Base-by-base conservation (phyloP, 1,140 invertebrate genomes). In the Drosophila tani region DNA sequence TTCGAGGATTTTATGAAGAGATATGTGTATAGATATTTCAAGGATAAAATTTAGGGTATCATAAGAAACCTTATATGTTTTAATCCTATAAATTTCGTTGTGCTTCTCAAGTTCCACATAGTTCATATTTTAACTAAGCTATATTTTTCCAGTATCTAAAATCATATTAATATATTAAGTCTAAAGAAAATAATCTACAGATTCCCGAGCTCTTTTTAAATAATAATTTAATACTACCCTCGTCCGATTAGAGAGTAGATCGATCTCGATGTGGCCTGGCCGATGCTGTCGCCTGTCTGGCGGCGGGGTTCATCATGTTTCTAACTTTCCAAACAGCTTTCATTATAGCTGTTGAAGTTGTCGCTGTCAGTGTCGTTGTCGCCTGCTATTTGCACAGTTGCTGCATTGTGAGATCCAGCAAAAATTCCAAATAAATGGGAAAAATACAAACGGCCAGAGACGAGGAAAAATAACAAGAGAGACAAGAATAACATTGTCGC, bases 261-360 rank as follows among this genome's bases (percentile, higher is more conserved):
- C 55, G 79, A 82, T 82, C 82, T 75, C 51, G 35, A 56, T 64
- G 55, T 66, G 41, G 38, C 35, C 49, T 50, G 35, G 17, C 50
- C 50, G 59, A 58, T 74, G 81, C 69, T 80, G 67, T 76, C 75
- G 81, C 35, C 65, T 14, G 49, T 63, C 63, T 82, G 9, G 17
- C 69, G 53, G 19, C 51, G 35, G 35, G 47, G 43, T 85, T 83
- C 74, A 65, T 65, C 55, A 64, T 73, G 65, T 73, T 82, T 90
- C 85, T 90, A 88, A 88, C 85, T 91, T 88, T 85, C 82, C 85
- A 76, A 90, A 81, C 81, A 88, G 85, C 85, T 88, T 88, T 90
- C 49, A 70, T 67, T 68, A 68, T 46, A 64, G 67, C 49, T 67
- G 64, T 69, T 29, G 68, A 29, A 63, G 75, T 55, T 73, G 75